Percentiles rank a stretch among this genome's conserved stretches.
These are phyloP conservation scores for Trichogramma evanescens DNA, from an alignment of 2,888 invertebrate species.

Conservation along the genomic window DNA sequence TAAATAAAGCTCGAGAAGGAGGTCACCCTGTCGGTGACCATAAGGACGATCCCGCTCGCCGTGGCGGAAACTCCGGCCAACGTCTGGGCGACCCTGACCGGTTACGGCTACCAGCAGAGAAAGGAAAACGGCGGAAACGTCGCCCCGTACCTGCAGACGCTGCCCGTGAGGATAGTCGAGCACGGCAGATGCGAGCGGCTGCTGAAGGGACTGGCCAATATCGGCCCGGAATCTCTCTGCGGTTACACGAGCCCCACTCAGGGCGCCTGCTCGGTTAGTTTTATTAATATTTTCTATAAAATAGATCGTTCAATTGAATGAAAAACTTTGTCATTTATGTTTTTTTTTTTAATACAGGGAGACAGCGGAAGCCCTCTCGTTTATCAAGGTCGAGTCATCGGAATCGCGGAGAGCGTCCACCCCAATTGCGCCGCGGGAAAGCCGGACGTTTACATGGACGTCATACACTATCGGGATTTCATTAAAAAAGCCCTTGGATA, in stretches of 20 bases:
- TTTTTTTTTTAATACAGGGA: slow-evolving; percentile 13
- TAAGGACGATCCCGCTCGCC: not conserved
- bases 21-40: not conserved
- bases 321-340: not conserved
- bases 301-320: not conserved
- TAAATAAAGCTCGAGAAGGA: not conserved
- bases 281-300: not conserved
- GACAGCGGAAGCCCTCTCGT: slow-evolving; percentile 22
- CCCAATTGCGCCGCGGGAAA: slow-evolving; percentile 6
- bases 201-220: not conserved
- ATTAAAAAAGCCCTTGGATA: slow-evolving; percentile 2
- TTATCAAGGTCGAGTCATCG: slow-evolving; percentile 11
- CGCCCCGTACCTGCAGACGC: not conserved
- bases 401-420: slow-evolving; percentile 11
- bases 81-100: not conserved
- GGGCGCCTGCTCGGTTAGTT: slow-evolving; percentile 20
- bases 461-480: slow-evolving; percentile 6
- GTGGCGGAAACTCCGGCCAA: not conserved
- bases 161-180: not conserved
- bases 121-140: not conserved
- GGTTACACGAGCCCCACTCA: not conserved
- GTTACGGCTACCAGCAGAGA: not conserved
- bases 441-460: slow-evolving; percentile 18
- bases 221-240: slow-evolving; percentile 5
- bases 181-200: not conserved